Conservation (phyloP, 1,140 invertebrate genomes). For the Diachasma alloeum region DNA sequence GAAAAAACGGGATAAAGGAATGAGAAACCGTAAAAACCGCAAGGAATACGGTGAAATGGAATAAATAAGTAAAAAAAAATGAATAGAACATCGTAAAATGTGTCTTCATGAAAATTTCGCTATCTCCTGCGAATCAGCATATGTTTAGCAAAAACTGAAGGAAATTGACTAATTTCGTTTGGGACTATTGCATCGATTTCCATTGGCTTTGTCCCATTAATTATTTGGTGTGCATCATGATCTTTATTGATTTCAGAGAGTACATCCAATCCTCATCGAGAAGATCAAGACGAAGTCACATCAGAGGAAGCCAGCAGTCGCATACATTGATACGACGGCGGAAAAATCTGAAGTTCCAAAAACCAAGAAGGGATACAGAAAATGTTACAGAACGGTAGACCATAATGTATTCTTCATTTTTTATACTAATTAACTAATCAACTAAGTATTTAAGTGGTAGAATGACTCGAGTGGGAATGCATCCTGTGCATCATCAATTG, state of each 20-base stretch:
- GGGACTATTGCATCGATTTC: no score
- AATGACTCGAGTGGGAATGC: neutral
- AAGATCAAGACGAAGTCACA: conserved; percentile 63
- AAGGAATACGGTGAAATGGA: no score
- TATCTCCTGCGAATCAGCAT: no score
- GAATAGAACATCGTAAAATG: no score
- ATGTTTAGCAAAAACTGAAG: no score
- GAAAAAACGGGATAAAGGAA: no score
- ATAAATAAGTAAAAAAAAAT: no score
- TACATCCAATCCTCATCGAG: conserved; percentile 59
- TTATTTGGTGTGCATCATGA: neutral
- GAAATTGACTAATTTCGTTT: no score
- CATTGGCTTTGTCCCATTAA: no score
- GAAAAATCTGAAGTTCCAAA: conserved; percentile 55
- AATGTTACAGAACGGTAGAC: conserved; percentile 44
- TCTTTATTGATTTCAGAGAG: conserved; percentile 50
- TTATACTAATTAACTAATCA: neutral
- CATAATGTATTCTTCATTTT: neutral
- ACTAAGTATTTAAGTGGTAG: neutral
- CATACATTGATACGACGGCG: conserved; percentile 55
- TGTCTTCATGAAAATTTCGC: no score
- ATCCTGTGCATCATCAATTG: no score
- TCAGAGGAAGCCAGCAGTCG: conserved; percentile 59
- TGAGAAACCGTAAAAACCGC: no score
- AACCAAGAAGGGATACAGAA: conserved; percentile 53